A percentile compares a stretch with the other conserved stretches of the same genome.
These are phyloP conservation scores for Spodoptera littoralis DNA, from an alignment of 2,888 invertebrate species.

Conservation along the genomic window DNA sequence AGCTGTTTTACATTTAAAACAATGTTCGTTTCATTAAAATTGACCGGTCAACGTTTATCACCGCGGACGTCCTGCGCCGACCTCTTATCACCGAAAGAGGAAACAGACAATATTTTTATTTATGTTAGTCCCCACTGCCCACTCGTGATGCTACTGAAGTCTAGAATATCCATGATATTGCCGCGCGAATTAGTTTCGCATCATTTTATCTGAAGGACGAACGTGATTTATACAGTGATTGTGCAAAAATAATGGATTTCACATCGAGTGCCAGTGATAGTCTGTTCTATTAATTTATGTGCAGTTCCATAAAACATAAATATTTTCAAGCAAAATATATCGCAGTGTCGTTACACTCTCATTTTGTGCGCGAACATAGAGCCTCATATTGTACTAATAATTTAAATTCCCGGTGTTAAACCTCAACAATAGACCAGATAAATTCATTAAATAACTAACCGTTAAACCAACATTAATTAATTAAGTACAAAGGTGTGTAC, in stretches of 20 bases:
- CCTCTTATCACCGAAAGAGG: slow-evolving; percentile 73
- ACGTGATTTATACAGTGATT: slow-evolving; percentile 60
- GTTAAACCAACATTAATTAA: slow-evolving; percentile 27
- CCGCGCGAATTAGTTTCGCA: slow-evolving; percentile 69
- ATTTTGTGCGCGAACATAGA: slow-evolving; percentile 23
- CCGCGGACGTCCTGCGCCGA: slow-evolving; percentile 80
- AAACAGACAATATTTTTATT: slow-evolving; percentile 85
- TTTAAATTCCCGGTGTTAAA: slow-evolving; percentile 21
- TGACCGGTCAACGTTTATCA: slow-evolving; percentile 81
- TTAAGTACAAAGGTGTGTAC: slow-evolving; percentile 39
- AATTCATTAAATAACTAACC: slow-evolving; percentile 24
- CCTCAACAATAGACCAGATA: slow-evolving; percentile 19
- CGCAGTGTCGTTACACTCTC: not conserved
- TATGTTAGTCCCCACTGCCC: slow-evolving; percentile 74
- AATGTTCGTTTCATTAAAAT: slow-evolving; percentile 67
- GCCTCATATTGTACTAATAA: slow-evolving; percentile 23
- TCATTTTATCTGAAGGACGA: slow-evolving; percentile 60
- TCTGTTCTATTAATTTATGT: slow-evolving; percentile 13
- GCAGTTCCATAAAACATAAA: slow-evolving; percentile 20
- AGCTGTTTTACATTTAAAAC: slow-evolving; percentile 53
- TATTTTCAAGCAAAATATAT: slow-evolving; percentile 10
- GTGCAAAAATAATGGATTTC: slow-evolving; percentile 20
- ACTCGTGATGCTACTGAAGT: slow-evolving; percentile 64
- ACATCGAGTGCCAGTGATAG: slow-evolving; percentile 21
- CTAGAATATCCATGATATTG: slow-evolving; percentile 73